Base-by-base conservation (phyloP, 2,797 vertebrate genomes). In the Tachyglossus aculeatus region DNA sequence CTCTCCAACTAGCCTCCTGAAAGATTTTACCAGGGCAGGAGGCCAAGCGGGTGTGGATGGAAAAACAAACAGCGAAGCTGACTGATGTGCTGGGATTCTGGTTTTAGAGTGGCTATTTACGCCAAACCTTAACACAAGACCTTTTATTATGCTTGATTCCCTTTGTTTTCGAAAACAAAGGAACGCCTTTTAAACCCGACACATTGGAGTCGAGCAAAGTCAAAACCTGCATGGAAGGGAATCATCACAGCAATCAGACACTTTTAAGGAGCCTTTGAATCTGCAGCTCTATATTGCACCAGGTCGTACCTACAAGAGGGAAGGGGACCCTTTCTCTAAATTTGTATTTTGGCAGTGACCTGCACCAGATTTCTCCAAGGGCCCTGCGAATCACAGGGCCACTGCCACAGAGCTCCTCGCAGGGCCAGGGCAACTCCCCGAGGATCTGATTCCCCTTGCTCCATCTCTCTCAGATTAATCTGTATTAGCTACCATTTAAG, bases 401-500 rank as follows among this genome's bases (percentile, higher is more conserved):
- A n/a, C n/a, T n/a, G n/a, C n/a, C n/a, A 9, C 33, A 59, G 37
- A 41, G 51, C 32, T 21, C 43, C 65, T 53, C 44, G 13, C 58
- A 72, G 19, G 4, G 41, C 16, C 21, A 57, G 44, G 18, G 24
- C 44, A 58, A 65, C 60, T 44, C n/a, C 11, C 27, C 24, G 31
- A 6, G n/a, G 31, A 48, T 31, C 18, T 33, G 50, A 33, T 29
- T 36, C 24, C 21, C 6, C 34, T 21, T 9, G 36, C n/a, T 73
- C 70, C 29, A 47, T 29, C 65, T 55, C 55, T 52, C 67, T 40
- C 39, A 16, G 19, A 59, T 33, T 50, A 62, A 51, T 9, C 19
- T 62, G 29, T 27, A 4, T 29, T 32, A 48, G 21, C 31, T 39
- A 18, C 22, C 34, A 18, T 58, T 78, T 73, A 78, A 53, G 59